Conservation (phyloP, 2,797 vertebrate genomes). For the Echeneis naucrates region DNA sequence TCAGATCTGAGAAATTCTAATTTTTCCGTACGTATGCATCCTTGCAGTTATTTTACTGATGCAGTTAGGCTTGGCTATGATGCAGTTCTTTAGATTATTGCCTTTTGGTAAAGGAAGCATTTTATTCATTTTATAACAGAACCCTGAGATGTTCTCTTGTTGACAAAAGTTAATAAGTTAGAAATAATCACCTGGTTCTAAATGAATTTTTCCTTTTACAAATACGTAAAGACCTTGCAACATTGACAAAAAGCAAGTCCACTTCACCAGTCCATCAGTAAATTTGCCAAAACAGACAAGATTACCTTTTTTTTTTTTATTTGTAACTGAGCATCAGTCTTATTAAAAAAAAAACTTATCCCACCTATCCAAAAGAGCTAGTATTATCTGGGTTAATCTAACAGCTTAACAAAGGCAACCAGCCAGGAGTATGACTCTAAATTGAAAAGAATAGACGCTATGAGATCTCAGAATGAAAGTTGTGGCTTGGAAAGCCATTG, state of each 20-base stretch:
- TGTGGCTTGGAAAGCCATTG: not conserved
- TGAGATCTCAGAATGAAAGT: not conserved
- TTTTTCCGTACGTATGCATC: not conserved
- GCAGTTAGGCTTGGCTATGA: not conserved
- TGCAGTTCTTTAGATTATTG: not conserved
- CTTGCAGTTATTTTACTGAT: not conserved
- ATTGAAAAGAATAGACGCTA: not conserved
- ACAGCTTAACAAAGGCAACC: constrained; percentile 12
- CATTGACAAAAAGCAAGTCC: too few species aligned
- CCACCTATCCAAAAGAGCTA: not conserved
- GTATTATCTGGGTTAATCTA: too few species aligned
- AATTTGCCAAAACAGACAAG: too few species aligned
- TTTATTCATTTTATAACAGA: not conserved
- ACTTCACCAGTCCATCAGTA: too few species aligned
- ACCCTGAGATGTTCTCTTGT: not conserved
- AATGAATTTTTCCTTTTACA: not conserved
- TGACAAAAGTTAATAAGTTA: not conserved
- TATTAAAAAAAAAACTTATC: not conserved
- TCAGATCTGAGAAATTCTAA: not conserved
- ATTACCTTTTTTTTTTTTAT: too few species aligned
- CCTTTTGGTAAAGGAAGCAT: too few species aligned
- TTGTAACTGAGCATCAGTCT: too few species aligned
- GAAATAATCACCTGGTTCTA: not conserved
- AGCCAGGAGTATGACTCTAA: not conserved
- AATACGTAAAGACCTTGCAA: not conserved